These are phyloP conservation scores for Nasonia longicornis DNA, from an alignment of 1,140 invertebrate genomes.

Conservation along the genomic window DNA sequence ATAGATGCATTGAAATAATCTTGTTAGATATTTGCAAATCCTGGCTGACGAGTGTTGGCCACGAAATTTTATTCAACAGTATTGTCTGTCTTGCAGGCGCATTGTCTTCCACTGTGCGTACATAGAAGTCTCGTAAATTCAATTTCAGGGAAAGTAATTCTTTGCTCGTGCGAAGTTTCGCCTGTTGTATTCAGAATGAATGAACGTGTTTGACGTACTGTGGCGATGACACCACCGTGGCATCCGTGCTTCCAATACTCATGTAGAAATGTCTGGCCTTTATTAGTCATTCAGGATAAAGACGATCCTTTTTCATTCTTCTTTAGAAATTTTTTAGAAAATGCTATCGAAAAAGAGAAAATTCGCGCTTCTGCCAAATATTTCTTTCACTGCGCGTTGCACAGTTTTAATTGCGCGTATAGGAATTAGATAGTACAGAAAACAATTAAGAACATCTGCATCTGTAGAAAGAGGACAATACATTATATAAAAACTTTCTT, in stretches of 20 bases:
- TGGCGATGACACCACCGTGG: not conserved
- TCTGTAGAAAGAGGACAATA: not conserved
- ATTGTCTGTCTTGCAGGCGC: too few species aligned
- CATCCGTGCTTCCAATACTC: conserved; percentile 7
- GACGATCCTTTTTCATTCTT: not conserved
- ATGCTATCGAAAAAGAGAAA: not conserved
- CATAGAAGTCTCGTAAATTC: not conserved
- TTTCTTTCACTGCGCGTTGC: not conserved
- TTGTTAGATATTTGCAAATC: too few species aligned
- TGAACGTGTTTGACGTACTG: not conserved
- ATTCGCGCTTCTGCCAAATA: not conserved
- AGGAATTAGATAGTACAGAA: not conserved
- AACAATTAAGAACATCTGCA: not conserved
- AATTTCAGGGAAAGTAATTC: not conserved
- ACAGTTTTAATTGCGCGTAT: not conserved
- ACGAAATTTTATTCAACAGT: too few species aligned
- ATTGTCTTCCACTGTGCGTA: not conserved
- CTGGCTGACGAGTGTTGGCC: too few species aligned
- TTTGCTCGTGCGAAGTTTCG: conserved; percentile 11
- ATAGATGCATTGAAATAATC: too few species aligned
- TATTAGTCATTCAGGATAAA: not conserved
- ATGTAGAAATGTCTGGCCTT: not conserved
- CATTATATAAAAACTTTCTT: not conserved
- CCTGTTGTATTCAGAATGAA: not conserved
- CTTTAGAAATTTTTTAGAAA: not conserved